Base-by-base conservation (phyloP, 2,797 vertebrate species). In the Neopelma chrysocephalum region DNA sequence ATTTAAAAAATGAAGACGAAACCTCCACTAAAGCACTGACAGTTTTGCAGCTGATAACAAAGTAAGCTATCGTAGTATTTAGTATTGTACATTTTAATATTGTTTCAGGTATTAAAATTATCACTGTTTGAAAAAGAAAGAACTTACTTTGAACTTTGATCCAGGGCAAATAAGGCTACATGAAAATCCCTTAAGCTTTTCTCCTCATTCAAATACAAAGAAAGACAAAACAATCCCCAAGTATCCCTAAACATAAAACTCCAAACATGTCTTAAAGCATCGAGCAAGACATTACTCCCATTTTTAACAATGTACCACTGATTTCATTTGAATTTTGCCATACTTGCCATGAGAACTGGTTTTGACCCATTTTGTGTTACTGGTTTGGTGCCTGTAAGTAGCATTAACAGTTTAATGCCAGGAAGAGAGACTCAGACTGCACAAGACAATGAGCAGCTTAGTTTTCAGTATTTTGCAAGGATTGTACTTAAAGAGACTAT, bases 341-440 rank as follows among this genome's bases (percentile, higher is more conserved):
- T 54, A 32, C 23, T 64, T 89, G 58, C 27, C 5, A 0, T 22
- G 10, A 50, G 34, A 95, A 85, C 15, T 58, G 34, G 12, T 94
- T 94, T 80, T 93, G 88, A 94, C 51, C 68, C 77, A 80, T 95
- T 86, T 68, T 69, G 17, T 34, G 8, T 87, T 61, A 71, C 38
- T 75, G 23, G 38, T 94, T 85, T 87, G 51, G n/a, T 82, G 75
- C 25, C 51, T 50, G 25, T 93, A 97, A 96, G 90, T 66, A 89
- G 95, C 90, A 94, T 92, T 95, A 95, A 84, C 31, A 91, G 66
- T 94, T 91, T 84, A 95, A 93, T 71, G 77, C 78, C 36, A 84
- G 22, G 72, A 34, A 72, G 43, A 56, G 76, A 90, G 58, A 72
- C 38, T 76, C 34, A 3, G 73, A 64, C 47, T 42, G 45, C 80